A percentile compares a stretch with the other conserved stretches of the same genome.
Evolutionary conservation across 2,113 vertebrate genomes (phyloP).

Genomic region (Paramisgurnus dabryanus): DNA sequence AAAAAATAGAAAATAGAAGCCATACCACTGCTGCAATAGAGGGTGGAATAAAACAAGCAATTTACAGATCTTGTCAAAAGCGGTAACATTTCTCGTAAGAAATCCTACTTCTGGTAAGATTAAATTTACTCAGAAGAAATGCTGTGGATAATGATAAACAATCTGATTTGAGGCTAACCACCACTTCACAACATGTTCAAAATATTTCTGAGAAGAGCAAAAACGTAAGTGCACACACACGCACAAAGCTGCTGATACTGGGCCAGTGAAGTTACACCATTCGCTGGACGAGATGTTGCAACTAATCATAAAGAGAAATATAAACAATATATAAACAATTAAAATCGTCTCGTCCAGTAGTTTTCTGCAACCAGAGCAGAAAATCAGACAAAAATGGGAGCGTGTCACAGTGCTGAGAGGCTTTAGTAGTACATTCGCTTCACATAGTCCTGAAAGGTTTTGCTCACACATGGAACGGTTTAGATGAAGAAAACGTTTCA

Average conservation of each 20-base stretch:
- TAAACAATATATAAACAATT: too few species aligned
- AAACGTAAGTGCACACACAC: neutral
- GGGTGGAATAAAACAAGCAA: conserved; percentile 43
- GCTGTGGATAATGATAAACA: conserved; percentile 20
- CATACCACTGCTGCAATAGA: conserved; percentile 52
- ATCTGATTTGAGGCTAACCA: conserved; percentile 31
- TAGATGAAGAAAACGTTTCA: conserved; percentile 34
- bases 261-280: neutral
- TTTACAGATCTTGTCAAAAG: conserved; percentile 60
- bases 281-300: neutral
- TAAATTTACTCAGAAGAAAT: conserved; percentile 45
- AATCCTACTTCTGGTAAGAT: conserved; percentile 34
- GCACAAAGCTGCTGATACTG: neutral
- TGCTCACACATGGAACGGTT: conserved; percentile 48
- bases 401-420: conserved; percentile 1
- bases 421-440: conserved; percentile 30
- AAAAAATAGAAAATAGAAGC: conserved; percentile 37
- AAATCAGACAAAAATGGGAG: neutral
- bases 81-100: conserved; percentile 48
- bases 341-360: neutral
- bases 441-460: conserved; percentile 41
- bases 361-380: neutral
- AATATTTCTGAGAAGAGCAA: conserved; percentile 10
- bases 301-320: neutral
- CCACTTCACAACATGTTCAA: conserved; percentile 14